These are phyloP conservation scores for Mesembrinibis cayennensis DNA, from an alignment of 2,113 vertebrate genomes.

Conservation along the genomic window DNA sequence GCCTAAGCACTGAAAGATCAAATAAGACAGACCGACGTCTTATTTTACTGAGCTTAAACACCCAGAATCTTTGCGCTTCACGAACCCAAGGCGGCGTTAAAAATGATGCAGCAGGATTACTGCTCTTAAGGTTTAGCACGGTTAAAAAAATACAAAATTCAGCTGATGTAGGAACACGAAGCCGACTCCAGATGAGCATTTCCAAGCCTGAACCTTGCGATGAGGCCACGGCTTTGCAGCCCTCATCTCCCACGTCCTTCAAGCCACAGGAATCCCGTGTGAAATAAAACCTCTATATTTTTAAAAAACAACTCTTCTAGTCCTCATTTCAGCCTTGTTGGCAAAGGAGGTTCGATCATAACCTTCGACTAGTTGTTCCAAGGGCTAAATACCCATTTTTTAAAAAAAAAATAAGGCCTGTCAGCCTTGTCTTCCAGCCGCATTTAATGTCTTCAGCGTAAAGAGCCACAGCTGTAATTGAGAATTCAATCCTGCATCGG, in stretches of 20 bases:
- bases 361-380: neutral
- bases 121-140: rapidly evolving
- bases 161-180: neutral
- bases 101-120: neutral
- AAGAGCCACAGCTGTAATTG: neutral
- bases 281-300: neutral
- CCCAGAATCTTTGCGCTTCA: neutral
- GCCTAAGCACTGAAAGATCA: neutral
- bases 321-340: neutral
- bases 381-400: neutral
- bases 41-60: neutral
- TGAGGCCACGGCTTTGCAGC: neutral
- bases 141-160: neutral
- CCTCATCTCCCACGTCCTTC: neutral
- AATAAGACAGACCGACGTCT: too few species aligned
- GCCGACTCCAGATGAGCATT: neutral
- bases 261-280: neutral
- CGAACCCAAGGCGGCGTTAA: too few species aligned
- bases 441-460: neutral
- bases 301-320: neutral
- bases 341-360: neutral
- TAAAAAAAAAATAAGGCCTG: neutral
- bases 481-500: neutral
- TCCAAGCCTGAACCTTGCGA: neutral
- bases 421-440: neutral